Conservation (phyloP, 2,888 invertebrate species). For the Molanna angustata region DNA sequence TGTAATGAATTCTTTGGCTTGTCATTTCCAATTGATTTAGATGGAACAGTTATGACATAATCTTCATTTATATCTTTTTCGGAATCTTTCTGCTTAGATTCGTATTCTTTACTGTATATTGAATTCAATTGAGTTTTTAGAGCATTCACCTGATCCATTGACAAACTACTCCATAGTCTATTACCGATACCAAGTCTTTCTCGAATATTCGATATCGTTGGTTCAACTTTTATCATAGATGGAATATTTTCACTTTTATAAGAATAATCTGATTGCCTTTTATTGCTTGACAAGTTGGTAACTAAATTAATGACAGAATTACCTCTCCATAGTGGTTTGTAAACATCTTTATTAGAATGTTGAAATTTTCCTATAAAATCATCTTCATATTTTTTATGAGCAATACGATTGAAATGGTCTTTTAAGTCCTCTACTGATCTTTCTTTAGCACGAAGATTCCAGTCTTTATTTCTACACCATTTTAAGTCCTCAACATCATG, state of each 20-base stretch:
- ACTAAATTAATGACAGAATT: conserved; percentile 80
- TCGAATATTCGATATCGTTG: conserved; percentile 47
- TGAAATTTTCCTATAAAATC: conserved; percentile 47
- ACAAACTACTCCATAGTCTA: conserved; percentile 78
- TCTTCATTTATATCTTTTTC: conserved; percentile 47
- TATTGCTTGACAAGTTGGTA: conserved; percentile 64
- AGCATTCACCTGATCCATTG: conserved; percentile 78
- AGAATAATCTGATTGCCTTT: conserved; percentile 42
- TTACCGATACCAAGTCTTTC: conserved; percentile 65
- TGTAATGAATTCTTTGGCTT: conserved; percentile 46
- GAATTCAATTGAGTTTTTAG: conserved; percentile 77
- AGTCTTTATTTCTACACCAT: conserved; percentile 75
- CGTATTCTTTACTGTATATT: conserved; percentile 68
- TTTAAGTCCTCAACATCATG: conserved; percentile 69
- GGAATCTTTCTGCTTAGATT: conserved; percentile 41
- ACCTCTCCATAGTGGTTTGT: conserved; percentile 81
- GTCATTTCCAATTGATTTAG: conserved; percentile 39
- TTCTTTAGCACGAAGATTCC: conserved; percentile 76
- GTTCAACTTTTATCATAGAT: conserved; percentile 36
- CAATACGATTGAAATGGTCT: conserved; percentile 68
- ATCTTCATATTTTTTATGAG: conserved; percentile 46
- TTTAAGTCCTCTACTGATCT: conserved; percentile 85
- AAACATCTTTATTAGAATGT: conserved; percentile 60
- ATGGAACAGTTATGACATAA: conserved; percentile 62
- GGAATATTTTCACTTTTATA: conserved; percentile 16